Evolutionary conservation across 2,113 vertebrate genomes (phyloP).

Genomic region (Tragelaphus strepsiceros): DNA sequence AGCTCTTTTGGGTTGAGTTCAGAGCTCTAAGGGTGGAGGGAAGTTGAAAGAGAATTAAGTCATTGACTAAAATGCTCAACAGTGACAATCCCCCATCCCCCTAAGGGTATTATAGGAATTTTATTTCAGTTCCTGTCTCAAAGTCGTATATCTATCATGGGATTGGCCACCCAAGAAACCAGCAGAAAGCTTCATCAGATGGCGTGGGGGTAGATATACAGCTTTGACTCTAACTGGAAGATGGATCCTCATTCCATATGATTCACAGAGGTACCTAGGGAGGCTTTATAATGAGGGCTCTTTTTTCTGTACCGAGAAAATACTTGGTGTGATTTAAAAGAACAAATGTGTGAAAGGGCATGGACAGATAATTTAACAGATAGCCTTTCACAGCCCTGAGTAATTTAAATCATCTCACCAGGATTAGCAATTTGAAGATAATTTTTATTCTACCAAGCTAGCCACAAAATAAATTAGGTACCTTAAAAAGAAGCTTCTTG

Average conservation of each 20-base stretch:
- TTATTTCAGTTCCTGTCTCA: conserved; percentile 67
- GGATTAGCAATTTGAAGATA: background rate
- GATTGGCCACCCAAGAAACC: conserved; percentile 58
- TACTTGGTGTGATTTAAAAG: conserved; percentile 7
- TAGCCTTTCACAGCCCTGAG: background rate
- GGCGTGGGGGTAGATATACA: background rate
- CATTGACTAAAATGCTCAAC: conserved; percentile 55
- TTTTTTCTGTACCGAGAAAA: conserved; percentile 7
- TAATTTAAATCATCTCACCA: conserved; percentile 23
- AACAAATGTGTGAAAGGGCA: background rate
- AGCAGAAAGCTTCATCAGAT: conserved; percentile 28
- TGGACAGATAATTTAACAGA: background rate
- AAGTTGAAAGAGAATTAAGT: conserved; percentile 67
- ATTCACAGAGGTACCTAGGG: background rate
- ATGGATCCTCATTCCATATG: background rate
- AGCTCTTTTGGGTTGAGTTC: conserved; percentile 35
- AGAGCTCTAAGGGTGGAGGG: conserved; percentile 46
- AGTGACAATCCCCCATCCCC: conserved; percentile 47
- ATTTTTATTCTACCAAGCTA: background rate
- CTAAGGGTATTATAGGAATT: conserved; percentile 52
- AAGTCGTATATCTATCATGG: conserved; percentile 43
- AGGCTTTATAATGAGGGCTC: background rate
- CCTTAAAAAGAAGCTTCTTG: background rate
- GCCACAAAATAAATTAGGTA: background rate
- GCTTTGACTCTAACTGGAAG: background rate